These are phyloP conservation scores for Epistrophe eligans DNA, from an alignment of 2,888 invertebrate species.

Conservation along the genomic window DNA sequence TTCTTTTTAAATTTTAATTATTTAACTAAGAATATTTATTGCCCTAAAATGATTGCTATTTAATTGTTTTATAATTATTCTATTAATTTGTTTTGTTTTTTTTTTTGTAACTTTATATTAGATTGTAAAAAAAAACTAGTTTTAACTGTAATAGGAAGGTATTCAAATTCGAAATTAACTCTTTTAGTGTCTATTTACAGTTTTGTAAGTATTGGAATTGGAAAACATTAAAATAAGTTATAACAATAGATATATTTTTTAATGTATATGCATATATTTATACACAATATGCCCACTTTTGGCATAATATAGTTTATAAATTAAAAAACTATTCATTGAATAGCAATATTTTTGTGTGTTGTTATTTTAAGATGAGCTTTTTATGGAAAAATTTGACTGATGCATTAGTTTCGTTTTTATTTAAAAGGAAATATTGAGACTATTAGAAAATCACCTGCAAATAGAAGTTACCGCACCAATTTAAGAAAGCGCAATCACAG, in stretches of 20 bases:
- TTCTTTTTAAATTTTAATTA: constrained; percentile 49
- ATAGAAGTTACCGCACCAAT: no score
- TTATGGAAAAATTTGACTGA: neutral
- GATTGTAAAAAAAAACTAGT: constrained; percentile 53
- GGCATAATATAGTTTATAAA: constrained; percentile 68
- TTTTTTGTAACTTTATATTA: constrained; percentile 43
- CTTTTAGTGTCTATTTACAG: constrained; percentile 61
- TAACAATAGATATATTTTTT: constrained; percentile 1
- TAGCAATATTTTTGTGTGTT: constrained; percentile 58
- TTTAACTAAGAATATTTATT: constrained; percentile 72
- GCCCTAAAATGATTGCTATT: constrained; percentile 75
- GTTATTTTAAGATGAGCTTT: neutral
- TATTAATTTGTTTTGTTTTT: constrained; percentile 44
- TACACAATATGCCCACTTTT: constrained; percentile 76
- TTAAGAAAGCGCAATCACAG: no score
- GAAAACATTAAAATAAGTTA: constrained; percentile 21
- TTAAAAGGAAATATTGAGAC: neutral
- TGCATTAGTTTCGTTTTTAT: neutral
- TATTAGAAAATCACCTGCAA: neutral
- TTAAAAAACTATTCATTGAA: constrained; percentile 77
- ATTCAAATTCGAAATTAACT: constrained; percentile 27
- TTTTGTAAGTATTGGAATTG: constrained; percentile 43
- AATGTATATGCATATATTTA: neutral
- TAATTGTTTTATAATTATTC: constrained; percentile 54
- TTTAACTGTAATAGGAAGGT: constrained; percentile 39